These are phyloP conservation scores for Himalopsyche anomala DNA, from an alignment of 2,888 invertebrate species.

Conservation along the genomic window DNA sequence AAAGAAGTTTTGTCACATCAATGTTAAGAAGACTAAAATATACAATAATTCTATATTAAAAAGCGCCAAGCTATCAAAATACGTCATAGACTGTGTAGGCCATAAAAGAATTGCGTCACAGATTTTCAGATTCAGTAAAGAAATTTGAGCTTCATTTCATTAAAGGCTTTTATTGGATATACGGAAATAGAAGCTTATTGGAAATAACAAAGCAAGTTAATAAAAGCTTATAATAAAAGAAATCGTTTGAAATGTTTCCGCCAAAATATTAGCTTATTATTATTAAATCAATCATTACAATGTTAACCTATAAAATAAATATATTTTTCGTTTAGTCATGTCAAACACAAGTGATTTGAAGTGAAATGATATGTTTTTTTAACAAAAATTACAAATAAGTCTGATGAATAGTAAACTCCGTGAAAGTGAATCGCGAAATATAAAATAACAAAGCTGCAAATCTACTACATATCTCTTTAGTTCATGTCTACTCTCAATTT, in stretches of 20 bases:
- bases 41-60: neutral
- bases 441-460: too few relatives aligned
- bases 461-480: too few relatives aligned
- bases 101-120: neutral
- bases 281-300: neutral
- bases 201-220: too few relatives aligned
- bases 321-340: neutral
- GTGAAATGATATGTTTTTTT: too few relatives aligned
- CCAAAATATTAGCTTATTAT: neutral
- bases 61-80: neutral
- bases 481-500: too few relatives aligned
- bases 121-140: neutral
- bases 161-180: neutral
- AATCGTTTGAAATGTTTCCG: neutral
- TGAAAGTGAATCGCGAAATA: too few relatives aligned
- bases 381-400: too few relatives aligned
- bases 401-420: too few relatives aligned
- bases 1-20: too few relatives aligned
- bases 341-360: too few relatives aligned
- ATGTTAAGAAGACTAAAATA: neutral
- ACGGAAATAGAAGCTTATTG: constrained; percentile 17
- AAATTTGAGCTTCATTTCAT: constrained; percentile 12
- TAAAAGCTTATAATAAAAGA: neutral
- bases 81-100: neutral
- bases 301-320: neutral